Percentiles rank a stretch among this genome's conserved stretches.
Evolutionary conservation across 2,888 invertebrate genomes (phyloP).

Genomic region (Steinernema hermaphroditum): DNA sequence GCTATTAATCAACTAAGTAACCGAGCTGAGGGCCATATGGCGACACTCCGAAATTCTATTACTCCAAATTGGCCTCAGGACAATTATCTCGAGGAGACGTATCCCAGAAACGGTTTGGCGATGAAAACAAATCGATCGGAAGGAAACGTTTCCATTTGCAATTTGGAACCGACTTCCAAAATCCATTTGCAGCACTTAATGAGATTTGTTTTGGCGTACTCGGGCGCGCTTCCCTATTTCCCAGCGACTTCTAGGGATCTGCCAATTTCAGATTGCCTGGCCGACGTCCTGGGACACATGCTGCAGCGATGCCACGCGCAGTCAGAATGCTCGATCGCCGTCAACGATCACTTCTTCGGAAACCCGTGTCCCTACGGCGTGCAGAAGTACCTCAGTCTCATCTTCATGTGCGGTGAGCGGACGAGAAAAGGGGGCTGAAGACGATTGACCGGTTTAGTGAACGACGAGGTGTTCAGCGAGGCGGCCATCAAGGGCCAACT

Average conservation of each 20-base stretch:
- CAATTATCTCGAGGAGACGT: not conserved
- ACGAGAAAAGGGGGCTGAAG: not conserved
- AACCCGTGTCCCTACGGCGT: conserved; percentile 67
- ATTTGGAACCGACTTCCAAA: not conserved
- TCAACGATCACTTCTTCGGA: conserved; percentile 67
- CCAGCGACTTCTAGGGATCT: not conserved
- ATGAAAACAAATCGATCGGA: not conserved
- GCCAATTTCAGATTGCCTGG: conserved; percentile 53
- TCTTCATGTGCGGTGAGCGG: conserved; percentile 68
- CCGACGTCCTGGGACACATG: conserved; percentile 60
- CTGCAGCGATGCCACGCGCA: conserved; percentile 68
- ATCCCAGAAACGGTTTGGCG: not conserved
- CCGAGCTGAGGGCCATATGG: conserved; percentile 6
- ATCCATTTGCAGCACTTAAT: conserved; percentile 7
- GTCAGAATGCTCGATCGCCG: conserved; percentile 66
- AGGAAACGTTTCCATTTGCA: not conserved
- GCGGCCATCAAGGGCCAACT: conserved; percentile 61
- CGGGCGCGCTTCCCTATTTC: conserved; percentile 5
- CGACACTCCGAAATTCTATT: not conserved
- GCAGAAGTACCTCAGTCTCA: conserved; percentile 67
- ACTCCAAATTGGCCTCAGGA: not conserved
- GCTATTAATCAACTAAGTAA: conserved; percentile 24
- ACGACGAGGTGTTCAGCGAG: conserved; percentile 64
- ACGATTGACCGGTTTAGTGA: conserved; percentile 50
- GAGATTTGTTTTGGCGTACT: conserved; percentile 9